phyloP scores from a whole-genome alignment of 2,113 vertebrate species.

The Mus pahari region DNA sequence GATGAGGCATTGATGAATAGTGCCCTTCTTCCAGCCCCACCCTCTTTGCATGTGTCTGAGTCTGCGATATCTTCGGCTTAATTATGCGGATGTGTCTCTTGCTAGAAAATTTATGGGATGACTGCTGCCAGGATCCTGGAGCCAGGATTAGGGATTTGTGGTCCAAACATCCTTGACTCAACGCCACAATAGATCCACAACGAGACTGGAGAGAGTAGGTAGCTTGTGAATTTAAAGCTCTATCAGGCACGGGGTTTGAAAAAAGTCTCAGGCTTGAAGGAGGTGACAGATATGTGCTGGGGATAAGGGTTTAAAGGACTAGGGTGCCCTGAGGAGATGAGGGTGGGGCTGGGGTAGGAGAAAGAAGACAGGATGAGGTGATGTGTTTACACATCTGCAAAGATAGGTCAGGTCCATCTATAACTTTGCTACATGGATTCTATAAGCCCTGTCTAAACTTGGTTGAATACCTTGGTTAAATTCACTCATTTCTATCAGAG shows the following conservation, averaged over 20 bases:
- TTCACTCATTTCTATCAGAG: not conserved
- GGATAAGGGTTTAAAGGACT: not conserved
- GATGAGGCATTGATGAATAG: constrained; percentile 77
- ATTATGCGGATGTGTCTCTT: constrained; percentile 69
- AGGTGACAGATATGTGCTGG: not conserved
- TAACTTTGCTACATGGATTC: not conserved
- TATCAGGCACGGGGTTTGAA: not conserved
- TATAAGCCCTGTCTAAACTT: not conserved
- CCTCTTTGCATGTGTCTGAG: constrained; percentile 46
- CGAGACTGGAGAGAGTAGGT: not conserved
- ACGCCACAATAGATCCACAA: not conserved
- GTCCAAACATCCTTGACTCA: constrained; percentile 57
- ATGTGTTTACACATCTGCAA: not conserved
- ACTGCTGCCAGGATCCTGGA: constrained; percentile 60
- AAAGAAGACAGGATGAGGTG: not conserved
- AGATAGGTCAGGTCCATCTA: not conserved
- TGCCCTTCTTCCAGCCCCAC: constrained; percentile 47
- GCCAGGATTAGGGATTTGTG: constrained; percentile 58
- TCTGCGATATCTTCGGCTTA: constrained; percentile 64
- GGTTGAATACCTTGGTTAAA: not conserved
- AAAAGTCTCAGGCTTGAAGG: not conserved
- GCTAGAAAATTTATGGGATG: constrained; percentile 68
- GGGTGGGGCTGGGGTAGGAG: not conserved
- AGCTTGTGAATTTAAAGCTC: not conserved
- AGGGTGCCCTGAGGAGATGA: not conserved